A percentile compares a stretch with the other conserved stretches of the same genome.
These are phyloP conservation scores for Himantopus leucocephalus DNA, from an alignment of 2,113 vertebrate genomes.

Conservation along the genomic window DNA sequence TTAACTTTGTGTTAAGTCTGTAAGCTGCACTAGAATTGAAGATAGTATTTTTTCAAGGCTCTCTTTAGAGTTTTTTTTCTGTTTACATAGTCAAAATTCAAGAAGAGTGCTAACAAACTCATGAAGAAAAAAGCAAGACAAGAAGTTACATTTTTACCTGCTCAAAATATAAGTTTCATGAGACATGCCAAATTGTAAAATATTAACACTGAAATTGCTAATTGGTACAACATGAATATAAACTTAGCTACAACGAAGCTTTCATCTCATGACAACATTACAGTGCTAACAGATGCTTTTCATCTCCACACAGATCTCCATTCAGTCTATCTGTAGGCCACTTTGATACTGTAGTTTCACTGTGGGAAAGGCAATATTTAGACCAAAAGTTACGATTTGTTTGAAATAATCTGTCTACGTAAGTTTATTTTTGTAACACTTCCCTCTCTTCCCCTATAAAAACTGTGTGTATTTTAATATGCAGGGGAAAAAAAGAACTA, in stretches of 20 bases:
- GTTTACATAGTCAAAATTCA: neutral
- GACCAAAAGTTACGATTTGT: neutral
- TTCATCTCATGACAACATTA: neutral
- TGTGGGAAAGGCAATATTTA: neutral
- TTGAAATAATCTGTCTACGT: neutral
- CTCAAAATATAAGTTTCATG: neutral
- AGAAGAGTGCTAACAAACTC: neutral
- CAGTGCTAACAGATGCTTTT: neutral
- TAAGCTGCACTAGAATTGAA: neutral
- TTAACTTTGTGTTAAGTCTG: neutral
- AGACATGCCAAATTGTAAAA: neutral
- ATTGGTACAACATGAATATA: neutral
- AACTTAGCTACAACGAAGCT: neutral
- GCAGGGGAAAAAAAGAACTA: neutral
- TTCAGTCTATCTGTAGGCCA: neutral
- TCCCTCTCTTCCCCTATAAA: neutral
- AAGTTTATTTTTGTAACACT: conserved; percentile 1
- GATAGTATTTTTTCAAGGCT: neutral
- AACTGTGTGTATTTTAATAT: neutral
- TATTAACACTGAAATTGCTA: neutral
- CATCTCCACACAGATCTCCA: neutral
- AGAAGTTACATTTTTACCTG: neutral
- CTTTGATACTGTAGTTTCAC: neutral
- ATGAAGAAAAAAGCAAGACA: neutral
- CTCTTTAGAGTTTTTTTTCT: neutral